phyloP scores from a whole-genome alignment of 2,797 vertebrate genomes.

The Acipenser oxyrinchus region DNA sequence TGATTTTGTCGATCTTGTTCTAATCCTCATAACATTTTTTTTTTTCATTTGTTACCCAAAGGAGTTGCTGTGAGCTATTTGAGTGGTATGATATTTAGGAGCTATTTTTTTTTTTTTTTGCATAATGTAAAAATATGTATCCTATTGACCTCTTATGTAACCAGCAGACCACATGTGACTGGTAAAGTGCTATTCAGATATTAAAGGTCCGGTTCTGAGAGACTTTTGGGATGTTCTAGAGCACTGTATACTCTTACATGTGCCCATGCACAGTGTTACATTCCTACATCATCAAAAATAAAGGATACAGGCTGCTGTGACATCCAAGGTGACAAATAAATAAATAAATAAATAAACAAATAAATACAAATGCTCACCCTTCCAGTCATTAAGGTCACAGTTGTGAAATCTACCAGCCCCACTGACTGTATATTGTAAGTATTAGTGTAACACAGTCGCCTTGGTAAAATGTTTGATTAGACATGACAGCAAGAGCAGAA shows the following conservation, averaged over 20 bases:
- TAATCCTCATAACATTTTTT: not conserved
- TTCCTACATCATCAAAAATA: no score
- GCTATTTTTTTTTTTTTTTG: conserved; percentile 5
- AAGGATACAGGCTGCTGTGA: no score
- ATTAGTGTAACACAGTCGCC: not conserved
- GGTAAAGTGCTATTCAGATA: not conserved
- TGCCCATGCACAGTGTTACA: no score
- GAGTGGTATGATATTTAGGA: not conserved
- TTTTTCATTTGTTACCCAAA: not conserved
- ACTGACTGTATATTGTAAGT: not conserved
- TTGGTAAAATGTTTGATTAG: not conserved
- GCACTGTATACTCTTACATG: no score
- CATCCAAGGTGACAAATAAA: no score
- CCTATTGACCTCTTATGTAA: not conserved
- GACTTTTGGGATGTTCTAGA: not conserved
- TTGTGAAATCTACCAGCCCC: no score
- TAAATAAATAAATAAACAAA: no score
- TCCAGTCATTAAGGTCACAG: no score
- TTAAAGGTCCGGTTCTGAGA: not conserved
- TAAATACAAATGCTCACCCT: no score
- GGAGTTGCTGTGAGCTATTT: not conserved
- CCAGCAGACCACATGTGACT: not conserved
- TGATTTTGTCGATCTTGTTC: conserved; percentile 52
- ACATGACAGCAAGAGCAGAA: not conserved
- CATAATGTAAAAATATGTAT: not conserved